Conservation (phyloP, 1,140 invertebrate species). For the Ganaspis sp. region DNA sequence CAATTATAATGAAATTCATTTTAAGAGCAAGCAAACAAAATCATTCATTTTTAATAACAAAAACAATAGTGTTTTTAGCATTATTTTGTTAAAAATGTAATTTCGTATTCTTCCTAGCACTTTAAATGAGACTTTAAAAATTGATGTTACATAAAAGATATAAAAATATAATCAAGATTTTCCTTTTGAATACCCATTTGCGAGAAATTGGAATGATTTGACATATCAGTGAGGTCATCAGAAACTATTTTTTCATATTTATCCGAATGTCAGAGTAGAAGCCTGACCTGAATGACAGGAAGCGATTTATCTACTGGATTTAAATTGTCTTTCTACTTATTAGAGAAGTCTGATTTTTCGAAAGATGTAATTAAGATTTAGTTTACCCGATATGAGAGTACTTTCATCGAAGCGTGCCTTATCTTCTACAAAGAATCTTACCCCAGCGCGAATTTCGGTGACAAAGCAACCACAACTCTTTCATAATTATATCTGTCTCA, state of each 20-base stretch:
- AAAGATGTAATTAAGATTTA: constrained; percentile 20
- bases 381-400: constrained; percentile 21
- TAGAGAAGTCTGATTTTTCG: constrained; percentile 3
- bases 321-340: constrained; percentile 1
- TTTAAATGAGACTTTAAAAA: neutral
- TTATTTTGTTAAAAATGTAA: too few relatives aligned
- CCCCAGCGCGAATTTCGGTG: neutral
- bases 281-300: neutral
- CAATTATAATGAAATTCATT: neutral
- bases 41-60: too few relatives aligned
- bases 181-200: neutral
- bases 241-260: neutral
- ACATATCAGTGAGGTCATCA: neutral
- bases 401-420: constrained; percentile 1
- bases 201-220: neutral
- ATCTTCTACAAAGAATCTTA: neutral
- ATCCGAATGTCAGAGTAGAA: neutral
- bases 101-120: too few relatives aligned
- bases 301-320: constrained; percentile 24
- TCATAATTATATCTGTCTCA: neutral
- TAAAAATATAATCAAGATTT: neutral
- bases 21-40: too few relatives aligned
- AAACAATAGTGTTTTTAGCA: too few relatives aligned
- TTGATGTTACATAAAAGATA: too few relatives aligned
- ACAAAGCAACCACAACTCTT: neutral